Evolutionary conservation across 2,888 invertebrate genomes (phyloP).

Genomic region (Agrotis ipsilon): DNA sequence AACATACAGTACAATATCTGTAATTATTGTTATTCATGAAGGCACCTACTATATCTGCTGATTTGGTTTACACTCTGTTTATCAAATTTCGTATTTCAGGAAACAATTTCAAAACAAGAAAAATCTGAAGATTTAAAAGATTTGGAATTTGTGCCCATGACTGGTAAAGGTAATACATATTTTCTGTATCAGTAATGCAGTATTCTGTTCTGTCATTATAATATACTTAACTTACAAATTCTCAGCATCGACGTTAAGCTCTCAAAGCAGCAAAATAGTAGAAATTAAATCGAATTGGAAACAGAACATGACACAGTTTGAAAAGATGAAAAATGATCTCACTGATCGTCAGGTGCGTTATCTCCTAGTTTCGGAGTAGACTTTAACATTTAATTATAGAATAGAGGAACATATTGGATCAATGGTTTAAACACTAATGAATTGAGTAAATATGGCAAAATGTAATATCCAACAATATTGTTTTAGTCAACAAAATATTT

Average conservation of each 20-base stretch:
- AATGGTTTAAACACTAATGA: neutral
- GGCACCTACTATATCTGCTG: no score
- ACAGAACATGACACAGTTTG: conserved; percentile 77
- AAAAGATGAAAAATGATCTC: conserved; percentile 81
- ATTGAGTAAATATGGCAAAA: no score
- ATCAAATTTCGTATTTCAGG: conserved; percentile 66
- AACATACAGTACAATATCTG: no score
- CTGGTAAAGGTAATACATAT: conserved; percentile 34
- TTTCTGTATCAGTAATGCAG: neutral
- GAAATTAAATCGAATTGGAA: conserved; percentile 78
- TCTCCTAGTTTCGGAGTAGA: neutral
- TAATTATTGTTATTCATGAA: no score
- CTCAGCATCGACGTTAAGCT: conserved; percentile 73
- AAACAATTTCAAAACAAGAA: conserved; percentile 73
- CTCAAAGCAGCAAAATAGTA: conserved; percentile 69
- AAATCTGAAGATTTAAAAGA: conserved; percentile 73
- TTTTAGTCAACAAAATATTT: no score
- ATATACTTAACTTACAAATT: conserved; percentile 34
- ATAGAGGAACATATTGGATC: neutral
- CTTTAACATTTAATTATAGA: no score
- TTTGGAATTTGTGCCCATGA: conserved; percentile 6
- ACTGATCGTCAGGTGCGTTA: conserved; percentile 77
- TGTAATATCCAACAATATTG: no score
- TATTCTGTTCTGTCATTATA: neutral
- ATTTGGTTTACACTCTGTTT: neutral